These are phyloP conservation scores for Macrobrachium rosenbergii DNA, from an alignment of 1,140 invertebrate species.

Conservation along the genomic window DNA sequence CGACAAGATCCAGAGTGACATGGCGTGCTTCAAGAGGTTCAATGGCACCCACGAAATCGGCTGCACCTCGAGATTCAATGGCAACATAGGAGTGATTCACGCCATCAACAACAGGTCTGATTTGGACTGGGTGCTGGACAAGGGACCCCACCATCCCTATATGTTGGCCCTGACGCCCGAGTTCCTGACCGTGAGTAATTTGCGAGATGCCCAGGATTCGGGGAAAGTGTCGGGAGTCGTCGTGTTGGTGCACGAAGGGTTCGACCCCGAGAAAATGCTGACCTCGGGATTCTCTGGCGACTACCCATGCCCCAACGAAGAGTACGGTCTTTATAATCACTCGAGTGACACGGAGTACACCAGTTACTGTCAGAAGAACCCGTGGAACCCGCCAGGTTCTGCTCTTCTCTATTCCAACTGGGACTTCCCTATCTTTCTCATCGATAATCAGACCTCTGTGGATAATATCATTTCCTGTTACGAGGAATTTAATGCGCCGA, in stretches of 20 bases:
- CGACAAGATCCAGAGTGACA: slow-evolving; percentile 78
- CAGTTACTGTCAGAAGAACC: slow-evolving; percentile 44
- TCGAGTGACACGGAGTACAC: slow-evolving; percentile 27
- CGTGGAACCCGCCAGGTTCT: slow-evolving; percentile 56
- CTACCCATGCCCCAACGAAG: slow-evolving; percentile 86
- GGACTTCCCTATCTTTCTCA: slow-evolving; percentile 62
- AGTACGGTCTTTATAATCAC: slow-evolving; percentile 75
- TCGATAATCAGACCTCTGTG: slow-evolving; percentile 62
- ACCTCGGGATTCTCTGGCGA: slow-evolving; percentile 79
- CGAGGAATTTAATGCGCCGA: slow-evolving; percentile 75
- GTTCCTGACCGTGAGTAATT: slow-evolving; percentile 68
- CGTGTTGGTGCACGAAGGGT: slow-evolving; percentile 71
- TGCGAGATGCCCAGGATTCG: slow-evolving; percentile 72
- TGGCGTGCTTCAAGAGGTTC: slow-evolving; percentile 86
- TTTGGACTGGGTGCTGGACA: slow-evolving; percentile 80
- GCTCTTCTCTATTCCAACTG: slow-evolving; percentile 51
- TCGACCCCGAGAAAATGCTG: slow-evolving; percentile 57
- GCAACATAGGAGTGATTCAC: slow-evolving; percentile 89
- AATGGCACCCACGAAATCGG: slow-evolving; percentile 95
- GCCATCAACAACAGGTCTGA: slow-evolving; percentile 77
- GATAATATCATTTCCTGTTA: slow-evolving; percentile 74
- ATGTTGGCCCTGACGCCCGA: slow-evolving; percentile 69
- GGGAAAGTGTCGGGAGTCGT: slow-evolving; percentile 76
- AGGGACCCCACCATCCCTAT: slow-evolving; percentile 74
- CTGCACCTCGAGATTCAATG: slow-evolving; percentile 85